Conservation (phyloP, 64 coral and sea anemone genomes). For the Anthopleura sola region DNA sequence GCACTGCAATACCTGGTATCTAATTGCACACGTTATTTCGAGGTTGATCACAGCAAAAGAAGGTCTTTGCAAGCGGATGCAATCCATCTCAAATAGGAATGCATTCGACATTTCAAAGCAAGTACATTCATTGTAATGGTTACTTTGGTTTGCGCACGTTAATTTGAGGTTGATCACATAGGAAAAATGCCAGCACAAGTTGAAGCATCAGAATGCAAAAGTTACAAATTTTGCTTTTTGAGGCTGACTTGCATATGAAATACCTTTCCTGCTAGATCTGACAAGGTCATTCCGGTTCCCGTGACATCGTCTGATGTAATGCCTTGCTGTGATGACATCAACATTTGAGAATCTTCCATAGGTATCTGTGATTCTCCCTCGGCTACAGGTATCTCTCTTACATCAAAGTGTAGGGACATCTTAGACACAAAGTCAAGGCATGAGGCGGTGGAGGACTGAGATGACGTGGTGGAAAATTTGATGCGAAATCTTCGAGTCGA, state of each 20-base stretch:
- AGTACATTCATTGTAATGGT: too few species aligned
- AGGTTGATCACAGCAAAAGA: too few species aligned
- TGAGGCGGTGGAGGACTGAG: slow-evolving; percentile 39
- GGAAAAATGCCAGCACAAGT: too few species aligned
- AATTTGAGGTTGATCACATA: too few species aligned
- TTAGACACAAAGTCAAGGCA: slow-evolving; percentile 62
- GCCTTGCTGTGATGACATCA: slow-evolving; percentile 42
- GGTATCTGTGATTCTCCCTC: slow-evolving; percentile 57
- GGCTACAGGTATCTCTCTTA: slow-evolving; percentile 53
- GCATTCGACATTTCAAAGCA: too few species aligned
- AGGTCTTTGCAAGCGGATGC: too few species aligned
- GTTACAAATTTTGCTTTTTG: too few species aligned
- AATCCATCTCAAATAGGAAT: too few species aligned
- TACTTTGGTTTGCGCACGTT: too few species aligned
- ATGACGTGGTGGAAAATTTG: slow-evolving; percentile 65
- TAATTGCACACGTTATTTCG: too few species aligned
- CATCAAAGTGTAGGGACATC: slow-evolving; percentile 44
- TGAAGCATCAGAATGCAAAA: too few species aligned
- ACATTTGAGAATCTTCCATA: slow-evolving; percentile 64
- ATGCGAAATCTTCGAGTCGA: slow-evolving; percentile 60
- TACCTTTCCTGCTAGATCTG: slow-evolving; percentile 41
- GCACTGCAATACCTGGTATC: too few species aligned
- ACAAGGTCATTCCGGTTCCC: neutral
- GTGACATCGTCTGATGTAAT: neutral
- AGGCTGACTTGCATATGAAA: neutral